These are phyloP conservation scores for Patagioenas fasciata DNA, from an alignment of 2,113 vertebrate genomes.

Conservation along the genomic window DNA sequence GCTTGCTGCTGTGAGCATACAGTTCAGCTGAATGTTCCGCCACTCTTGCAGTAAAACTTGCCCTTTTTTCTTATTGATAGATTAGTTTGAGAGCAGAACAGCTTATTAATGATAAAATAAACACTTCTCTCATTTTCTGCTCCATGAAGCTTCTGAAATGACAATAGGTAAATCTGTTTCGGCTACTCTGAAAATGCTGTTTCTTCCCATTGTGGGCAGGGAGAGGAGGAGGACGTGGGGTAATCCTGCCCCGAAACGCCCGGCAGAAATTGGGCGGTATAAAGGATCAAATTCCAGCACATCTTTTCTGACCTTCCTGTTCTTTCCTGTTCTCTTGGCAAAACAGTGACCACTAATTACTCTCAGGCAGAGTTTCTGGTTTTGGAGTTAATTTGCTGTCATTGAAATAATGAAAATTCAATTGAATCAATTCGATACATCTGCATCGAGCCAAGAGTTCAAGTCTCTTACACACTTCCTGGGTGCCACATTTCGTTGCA, in stretches of 20 bases:
- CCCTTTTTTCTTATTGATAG: background rate
- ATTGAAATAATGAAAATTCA: background rate
- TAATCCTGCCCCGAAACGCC: background rate
- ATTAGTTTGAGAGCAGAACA: background rate
- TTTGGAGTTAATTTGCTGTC: background rate
- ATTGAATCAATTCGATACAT: background rate
- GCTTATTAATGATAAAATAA: background rate
- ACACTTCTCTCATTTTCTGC: background rate
- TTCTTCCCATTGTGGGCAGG: background rate
- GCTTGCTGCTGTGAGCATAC: background rate
- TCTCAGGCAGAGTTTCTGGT: background rate
- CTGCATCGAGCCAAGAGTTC: background rate
- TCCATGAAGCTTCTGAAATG: background rate
- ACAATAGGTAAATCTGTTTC: background rate
- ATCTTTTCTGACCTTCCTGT: background rate
- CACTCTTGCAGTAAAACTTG: background rate
- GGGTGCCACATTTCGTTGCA: background rate
- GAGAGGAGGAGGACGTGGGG: background rate
- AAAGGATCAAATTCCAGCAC: background rate
- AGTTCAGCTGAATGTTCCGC: background rate
- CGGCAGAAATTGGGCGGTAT: background rate
- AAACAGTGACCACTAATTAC: background rate
- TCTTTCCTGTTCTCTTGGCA: background rate
- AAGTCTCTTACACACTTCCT: background rate
- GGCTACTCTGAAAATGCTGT: background rate